These are phyloP conservation scores for Nephrotoma guestfalica DNA, from an alignment of 2,888 invertebrate genomes.

Conservation along the genomic window DNA sequence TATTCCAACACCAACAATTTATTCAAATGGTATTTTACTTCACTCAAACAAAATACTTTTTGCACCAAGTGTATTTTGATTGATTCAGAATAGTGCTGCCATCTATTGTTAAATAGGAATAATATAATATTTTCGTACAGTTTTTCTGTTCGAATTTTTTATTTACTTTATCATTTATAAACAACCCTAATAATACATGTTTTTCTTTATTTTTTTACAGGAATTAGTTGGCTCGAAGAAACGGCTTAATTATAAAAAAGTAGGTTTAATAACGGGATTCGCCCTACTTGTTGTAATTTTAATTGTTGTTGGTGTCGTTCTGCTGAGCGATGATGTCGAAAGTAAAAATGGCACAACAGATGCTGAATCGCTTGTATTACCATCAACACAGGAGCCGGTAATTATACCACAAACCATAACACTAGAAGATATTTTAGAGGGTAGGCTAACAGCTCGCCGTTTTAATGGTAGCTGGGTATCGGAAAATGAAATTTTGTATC, in stretches of 20 bases:
- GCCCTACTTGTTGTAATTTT: conserved; percentile 43
- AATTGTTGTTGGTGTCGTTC: conserved; percentile 40
- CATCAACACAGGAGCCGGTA: neutral
- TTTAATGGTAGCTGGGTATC: conserved; percentile 75
- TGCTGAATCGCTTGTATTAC: neutral
- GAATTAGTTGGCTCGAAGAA: conserved; percentile 42
- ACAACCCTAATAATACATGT: neutral
- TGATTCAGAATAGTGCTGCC: neutral
- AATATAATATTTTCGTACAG: neutral
- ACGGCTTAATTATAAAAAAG: conserved; percentile 39
- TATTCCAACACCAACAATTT: no score
- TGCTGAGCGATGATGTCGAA: conserved; percentile 29
- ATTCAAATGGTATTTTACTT: no score
- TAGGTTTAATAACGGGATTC: conserved; percentile 39
- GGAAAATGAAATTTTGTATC: conserved; percentile 49
- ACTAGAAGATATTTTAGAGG: conserved; percentile 57
- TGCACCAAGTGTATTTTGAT: no score
- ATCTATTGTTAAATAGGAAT: neutral
- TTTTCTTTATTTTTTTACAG: conserved; percentile 28
- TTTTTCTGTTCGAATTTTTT: neutral
- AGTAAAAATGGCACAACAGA: conserved; percentile 2
- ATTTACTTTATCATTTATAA: neutral
- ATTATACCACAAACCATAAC: conserved; percentile 27
- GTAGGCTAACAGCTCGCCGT: conserved; percentile 45
- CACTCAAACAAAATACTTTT: no score